Evolutionary conservation across 1,140 invertebrate species (phyloP), one percentile per base, ranked within the genome.

Genomic region (Drosophila asahinai): DNA sequence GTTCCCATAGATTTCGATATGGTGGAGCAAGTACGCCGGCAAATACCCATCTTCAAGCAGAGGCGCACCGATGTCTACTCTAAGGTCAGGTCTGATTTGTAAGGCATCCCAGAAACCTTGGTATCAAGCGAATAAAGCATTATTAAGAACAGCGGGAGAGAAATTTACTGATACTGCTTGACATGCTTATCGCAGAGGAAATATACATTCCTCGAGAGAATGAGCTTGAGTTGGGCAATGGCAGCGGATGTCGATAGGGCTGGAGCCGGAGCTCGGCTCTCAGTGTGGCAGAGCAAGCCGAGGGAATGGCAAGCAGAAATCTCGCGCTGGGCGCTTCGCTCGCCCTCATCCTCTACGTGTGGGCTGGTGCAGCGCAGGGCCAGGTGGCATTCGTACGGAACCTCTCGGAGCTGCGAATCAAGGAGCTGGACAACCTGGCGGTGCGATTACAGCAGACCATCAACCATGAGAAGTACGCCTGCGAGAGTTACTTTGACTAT

Each of bases 11-110:
- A 98, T 95, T 92, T 97, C 52, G 93, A 93, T 25, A 93, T 95
- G 68, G 94, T 97, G 33, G 95, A 97, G 45, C 95, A 97, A 89
- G 96, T 98, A 1, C 94, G 97, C 72, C 93, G 94, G 38, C 96
- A 97, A 93, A 97, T 99, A 86, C 97, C 98, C 12, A 95, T 97
- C 30, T 94, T 94, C 60, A 92, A 92, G 38, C 98, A 98, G 94
- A 94, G 96, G 77, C 95, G 97, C 76, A 95, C 94, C 2, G 97
- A 98, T 93, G 77, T 98, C 6, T 98, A 98, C 91, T 95, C 67
- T 15, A 65, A 54, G 58, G 83, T 60, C 33, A 54, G 51, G 33
- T 51, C 36, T 36, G 61, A 65, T 15, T 43, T 52, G 54, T 70
- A 66, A 43, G 7, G 38, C 17, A 25, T 61, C 55, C 17, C 51